Evolutionary conservation across 2,113 vertebrate genomes (phyloP).

Genomic region (Megatriorchis doriae): DNA sequence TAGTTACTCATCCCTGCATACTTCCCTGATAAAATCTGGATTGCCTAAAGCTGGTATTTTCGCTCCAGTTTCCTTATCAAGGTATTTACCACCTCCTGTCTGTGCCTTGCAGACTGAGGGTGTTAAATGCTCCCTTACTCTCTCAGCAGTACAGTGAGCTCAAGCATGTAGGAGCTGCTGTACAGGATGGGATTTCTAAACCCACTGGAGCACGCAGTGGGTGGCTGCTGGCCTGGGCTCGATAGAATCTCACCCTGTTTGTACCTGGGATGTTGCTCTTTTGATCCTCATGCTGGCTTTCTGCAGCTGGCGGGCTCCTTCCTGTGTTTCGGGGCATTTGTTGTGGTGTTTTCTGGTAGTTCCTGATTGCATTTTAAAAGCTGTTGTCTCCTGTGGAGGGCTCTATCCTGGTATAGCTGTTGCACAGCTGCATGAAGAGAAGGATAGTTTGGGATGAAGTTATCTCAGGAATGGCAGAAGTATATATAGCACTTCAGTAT

Average conservation of each 20-base stretch:
- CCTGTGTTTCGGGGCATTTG: not conserved
- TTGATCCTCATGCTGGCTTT: not conserved
- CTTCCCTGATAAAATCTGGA: constrained; percentile 61
- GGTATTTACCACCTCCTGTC: constrained; percentile 55
- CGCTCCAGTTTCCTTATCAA: constrained; percentile 62
- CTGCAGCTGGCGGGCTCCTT: not conserved
- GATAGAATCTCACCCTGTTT: not conserved
- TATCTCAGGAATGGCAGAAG: not conserved
- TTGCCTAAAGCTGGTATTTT: constrained; percentile 62
- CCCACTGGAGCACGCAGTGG: not conserved
- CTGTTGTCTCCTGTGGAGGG: not conserved
- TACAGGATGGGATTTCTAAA: not conserved
- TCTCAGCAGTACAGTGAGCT: not conserved
- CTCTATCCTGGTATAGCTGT: not conserved
- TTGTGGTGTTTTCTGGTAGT: not conserved
- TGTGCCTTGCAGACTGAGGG: constrained; percentile 24
- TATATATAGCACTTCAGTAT: not conserved
- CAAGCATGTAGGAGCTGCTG: not conserved
- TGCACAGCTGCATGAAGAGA: not conserved
- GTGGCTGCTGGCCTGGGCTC: not conserved
- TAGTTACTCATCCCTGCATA: constrained; percentile 58
- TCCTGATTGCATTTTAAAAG: not conserved
- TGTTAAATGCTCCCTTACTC: not conserved
- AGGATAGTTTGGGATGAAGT: not conserved
- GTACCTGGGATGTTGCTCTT: not conserved